These are phyloP conservation scores for Aphelinus atriplicis DNA, from an alignment of 1,140 invertebrate genomes.

Conservation along the genomic window DNA sequence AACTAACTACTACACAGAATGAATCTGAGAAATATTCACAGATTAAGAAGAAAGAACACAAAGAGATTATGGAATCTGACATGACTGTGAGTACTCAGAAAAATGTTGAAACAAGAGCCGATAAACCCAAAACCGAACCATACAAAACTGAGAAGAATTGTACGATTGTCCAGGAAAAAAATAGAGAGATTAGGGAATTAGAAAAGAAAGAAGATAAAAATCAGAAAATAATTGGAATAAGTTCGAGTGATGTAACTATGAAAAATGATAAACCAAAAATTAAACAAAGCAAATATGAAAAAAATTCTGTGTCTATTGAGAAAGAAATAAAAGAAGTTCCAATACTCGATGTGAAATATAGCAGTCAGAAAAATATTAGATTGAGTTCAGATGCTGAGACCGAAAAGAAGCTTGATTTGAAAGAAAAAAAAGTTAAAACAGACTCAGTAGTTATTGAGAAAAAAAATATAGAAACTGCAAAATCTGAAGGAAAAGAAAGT, in stretches of 20 bases:
- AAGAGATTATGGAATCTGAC: background rate
- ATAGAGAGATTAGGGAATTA: no score
- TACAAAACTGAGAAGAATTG: background rate
- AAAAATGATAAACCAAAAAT: background rate
- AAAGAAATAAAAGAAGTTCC: no score
- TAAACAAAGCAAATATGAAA: background rate
- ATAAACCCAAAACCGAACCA: slow-evolving; percentile 6
- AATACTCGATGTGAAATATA: slow-evolving; percentile 34
- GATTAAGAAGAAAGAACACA: background rate
- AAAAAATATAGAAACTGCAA: slow-evolving; percentile 1
- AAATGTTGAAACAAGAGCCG: background rate
- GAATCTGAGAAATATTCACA: no score
- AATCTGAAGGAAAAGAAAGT: background rate
- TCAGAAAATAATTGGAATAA: no score
- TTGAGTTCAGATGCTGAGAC: background rate
- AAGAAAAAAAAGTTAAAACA: slow-evolving; percentile 8
- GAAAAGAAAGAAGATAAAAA: slow-evolving; percentile 8
- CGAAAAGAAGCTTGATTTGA: background rate
- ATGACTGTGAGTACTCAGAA: background rate
- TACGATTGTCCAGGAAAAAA: no score
- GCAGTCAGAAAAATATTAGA: slow-evolving; percentile 23
- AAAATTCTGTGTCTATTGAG: background rate
- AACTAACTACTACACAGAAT: no score
- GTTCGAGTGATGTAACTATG: background rate
- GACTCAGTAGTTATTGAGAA: slow-evolving; percentile 1